Evolutionary conservation across 2,113 vertebrate genomes (phyloP), one percentile per base, ranked within the genome.

Genomic region (Leiothrix lutea): DNA sequence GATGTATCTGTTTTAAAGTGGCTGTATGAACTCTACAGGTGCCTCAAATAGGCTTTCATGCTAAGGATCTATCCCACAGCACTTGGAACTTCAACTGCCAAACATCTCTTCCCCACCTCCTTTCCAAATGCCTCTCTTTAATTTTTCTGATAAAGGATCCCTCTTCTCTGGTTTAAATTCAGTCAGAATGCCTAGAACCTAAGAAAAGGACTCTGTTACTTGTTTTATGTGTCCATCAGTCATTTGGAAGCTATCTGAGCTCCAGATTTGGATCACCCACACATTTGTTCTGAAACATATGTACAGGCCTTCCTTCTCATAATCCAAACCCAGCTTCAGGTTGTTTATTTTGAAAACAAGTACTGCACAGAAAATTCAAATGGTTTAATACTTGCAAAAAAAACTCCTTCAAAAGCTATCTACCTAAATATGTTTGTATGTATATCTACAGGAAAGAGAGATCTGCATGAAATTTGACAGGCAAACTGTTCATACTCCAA

Each of bases 261-360:
- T 95, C 67, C 78, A 88, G 87, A 91, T 95, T 72, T 93, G 54
- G 50, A 66, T 94, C 94, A 88, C 85, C 93, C 87, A 96, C 81
- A 77, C 90, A 29, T 93, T 95, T 86, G 50, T 90, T 94, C 81
- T 73, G 64, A 87, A 95, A 61, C 81, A 88, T 91, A 80, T 73
- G 71, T 58, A 73, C 56, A 77, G 75, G 35, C 92, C 93, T 88
- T 73, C 74, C 50, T 35, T 95, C 53, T 90, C 74, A 75, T 10
- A 75, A 75, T 84, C 38, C 54, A 91, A 92, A 61, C 14, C 5
- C 58, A 79, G 54, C 18, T 87, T 92, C 65, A 82, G 54, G 31
- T 86, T 96, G 82, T 93, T 96, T 96, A 62, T 95, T 96, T 95
- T 70, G 47, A 90, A 97, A 92, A 88, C 40, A 35, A 58, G 21